phyloP scores from a whole-genome alignment of 2,113 vertebrate genomes.

The Tachysurus vachellii region DNA sequence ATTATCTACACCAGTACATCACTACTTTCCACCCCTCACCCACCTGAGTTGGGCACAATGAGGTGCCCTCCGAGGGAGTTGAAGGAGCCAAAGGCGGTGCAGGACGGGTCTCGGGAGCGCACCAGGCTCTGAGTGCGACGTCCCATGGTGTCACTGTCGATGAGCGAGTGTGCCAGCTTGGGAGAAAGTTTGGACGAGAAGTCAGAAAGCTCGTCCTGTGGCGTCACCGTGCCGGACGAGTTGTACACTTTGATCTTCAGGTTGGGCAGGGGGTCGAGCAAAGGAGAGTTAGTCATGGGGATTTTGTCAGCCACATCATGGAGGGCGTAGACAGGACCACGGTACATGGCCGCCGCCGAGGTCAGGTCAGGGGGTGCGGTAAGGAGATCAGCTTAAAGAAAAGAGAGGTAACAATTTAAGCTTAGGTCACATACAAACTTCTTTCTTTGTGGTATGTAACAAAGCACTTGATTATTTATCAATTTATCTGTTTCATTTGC shows the following conservation, averaged over 20 bases:
- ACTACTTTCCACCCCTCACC: background rate
- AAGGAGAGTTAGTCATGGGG: conserved; percentile 97
- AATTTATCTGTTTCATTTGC: no score
- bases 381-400: conserved; percentile 80
- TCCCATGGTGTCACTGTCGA: conserved; percentile 86
- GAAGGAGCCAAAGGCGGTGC: conserved; percentile 90
- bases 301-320: conserved; percentile 97
- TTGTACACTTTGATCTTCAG: conserved; percentile 98
- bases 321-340: conserved; percentile 92
- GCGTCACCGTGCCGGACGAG: conserved; percentile 87
- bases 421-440: background rate
- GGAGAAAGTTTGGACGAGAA: conserved; percentile 90
- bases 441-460: background rate
- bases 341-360: conserved; percentile 94
- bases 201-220: conserved; percentile 91
- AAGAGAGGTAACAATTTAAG: background rate
- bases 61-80: conserved; percentile 94
- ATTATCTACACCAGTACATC: background rate
- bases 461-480: background rate
- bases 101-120: conserved; percentile 87
- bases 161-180: conserved; percentile 85
- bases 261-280: conserved; percentile 92
- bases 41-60: conserved; percentile 94
- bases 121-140: conserved; percentile 87
- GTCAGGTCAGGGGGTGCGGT: conserved; percentile 92